Base-by-base conservation (phyloP, 2,797 vertebrate species). In the Myotis daubentonii region DNA sequence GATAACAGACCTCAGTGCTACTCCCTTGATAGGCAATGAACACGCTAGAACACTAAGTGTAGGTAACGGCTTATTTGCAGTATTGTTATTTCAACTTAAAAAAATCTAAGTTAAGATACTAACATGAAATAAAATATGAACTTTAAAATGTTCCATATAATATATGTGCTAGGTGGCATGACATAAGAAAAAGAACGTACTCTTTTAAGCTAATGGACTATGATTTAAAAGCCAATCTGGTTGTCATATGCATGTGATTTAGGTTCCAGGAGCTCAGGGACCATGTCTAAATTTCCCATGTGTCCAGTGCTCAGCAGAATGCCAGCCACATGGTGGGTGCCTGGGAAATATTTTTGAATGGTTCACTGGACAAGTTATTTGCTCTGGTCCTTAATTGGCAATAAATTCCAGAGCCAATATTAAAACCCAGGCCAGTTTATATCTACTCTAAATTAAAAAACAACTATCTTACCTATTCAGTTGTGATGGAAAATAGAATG, bases 241-340 rank as follows among this genome's bases (percentile, higher is more conserved):
- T 25, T 28, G 71, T 57, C 22, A 57, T 0, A 8, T 2, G 13
- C 1, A 0, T 4, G 13, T 13, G 17, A 4, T 6, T 23, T 10
- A 49, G 23, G 7, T n/a, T 8, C 22, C 11, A 38, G 19, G 17
- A 19, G 4, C 15, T 23, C 10, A 20, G 11, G 10, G 20, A 17
- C 33, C 38, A 33, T 0, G 15, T 33, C 20, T 70, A 8, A n/a
- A 22, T 30, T 23, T 44, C 47, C 2, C 4, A 7, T 1, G 19
- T 15, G 65, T 5, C 8, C 6, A 10, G 4, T 1, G 38, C 41
- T 72, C 57, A 66, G 33, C 6, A 55, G 47, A 74, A 22, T 22
- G 3, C 6, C 17, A 11, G 41, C 9, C n/a, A 22, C 1, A 11
- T 68, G 17, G n/a, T 11, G 41, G 15, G 3, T 2, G 1, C 65